Base-by-base conservation (phyloP, 2,888 invertebrate species). In the Torymus texanus region DNA sequence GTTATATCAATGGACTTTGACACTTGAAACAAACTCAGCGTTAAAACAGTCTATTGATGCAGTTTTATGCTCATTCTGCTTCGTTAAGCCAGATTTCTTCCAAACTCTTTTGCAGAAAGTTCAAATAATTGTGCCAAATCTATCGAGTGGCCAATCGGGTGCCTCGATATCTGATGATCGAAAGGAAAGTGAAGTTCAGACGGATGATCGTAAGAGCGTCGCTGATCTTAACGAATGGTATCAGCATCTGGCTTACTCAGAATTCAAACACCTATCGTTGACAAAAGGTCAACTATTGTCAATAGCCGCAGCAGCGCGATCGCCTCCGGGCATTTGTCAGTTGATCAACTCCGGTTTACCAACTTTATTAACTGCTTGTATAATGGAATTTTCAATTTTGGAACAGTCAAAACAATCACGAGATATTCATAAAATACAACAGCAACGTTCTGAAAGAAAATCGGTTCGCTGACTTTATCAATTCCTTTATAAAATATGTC, bases 41-140 rank as follows among this genome's bases (percentile, higher is more conserved):
- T 91, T 97, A 71, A 97, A 97, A 90, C 94, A 94, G 85, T 93
- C 97, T 0, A 93, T 97, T n/a, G 97, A 97, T 90, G 94, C 95
- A 86, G 93, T 97, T 75, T 90, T 97, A 68, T 97, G 97, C 89
- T 95, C 97, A 4, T 92, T 97, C 87, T 97, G 97, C 90, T 95
- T 95, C 89, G 95, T 97, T 51, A 93, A 94, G 84, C 95, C 96
- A 0, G 94, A 94, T 82, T 91, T 95, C 73, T 97, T 97, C 87
- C 94, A 93, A 65, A 91, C 93, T 83, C 89, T 97, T 51, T 90
- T 97, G 78, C 93, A 94, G 86, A 94, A 94, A 88, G 93, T 97
- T 90, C 94, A 94, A 70, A 94, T 95, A 21, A 85, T 92, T 58
- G 91, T 92, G 59, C 91, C 92, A 1, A 92, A 91, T 85, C 85